Conservation (phyloP, 2,888 invertebrate genomes). For the Dolichopus griseipennis region DNA sequence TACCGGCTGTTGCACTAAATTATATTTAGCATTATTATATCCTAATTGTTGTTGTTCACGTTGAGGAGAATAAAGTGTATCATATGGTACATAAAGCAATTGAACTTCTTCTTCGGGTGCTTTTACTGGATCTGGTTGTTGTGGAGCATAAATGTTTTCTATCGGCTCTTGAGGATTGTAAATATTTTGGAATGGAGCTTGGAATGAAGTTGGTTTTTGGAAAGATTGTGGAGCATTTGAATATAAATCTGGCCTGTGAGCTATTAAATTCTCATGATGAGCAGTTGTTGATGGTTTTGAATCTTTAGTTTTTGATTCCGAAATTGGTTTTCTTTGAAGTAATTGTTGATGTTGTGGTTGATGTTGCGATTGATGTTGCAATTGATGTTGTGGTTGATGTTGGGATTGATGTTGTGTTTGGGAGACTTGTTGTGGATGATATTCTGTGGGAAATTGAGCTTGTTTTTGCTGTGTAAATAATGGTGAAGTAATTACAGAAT, state of each 20-base stretch:
- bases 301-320: constrained; percentile 13
- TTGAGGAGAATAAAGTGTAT: constrained; percentile 53
- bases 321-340: background rate
- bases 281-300: constrained; percentile 15
- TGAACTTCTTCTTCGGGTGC: constrained; percentile 54
- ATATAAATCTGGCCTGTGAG: constrained; percentile 14
- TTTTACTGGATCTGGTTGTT: constrained; percentile 17
- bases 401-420: constrained; percentile 29
- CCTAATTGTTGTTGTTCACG: constrained; percentile 28
- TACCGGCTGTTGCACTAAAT: constrained; percentile 33
- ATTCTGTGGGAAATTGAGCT: constrained; percentile 32
- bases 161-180: constrained; percentile 20
- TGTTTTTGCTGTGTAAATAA: constrained; percentile 31
- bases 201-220: constrained; percentile 28
- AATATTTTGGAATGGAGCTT: constrained; percentile 21
- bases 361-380: constrained; percentile 25
- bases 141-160: constrained; percentile 16
- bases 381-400: constrained; percentile 31
- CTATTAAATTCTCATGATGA: constrained; percentile 17
- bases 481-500: constrained; percentile 35
- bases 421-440: constrained; percentile 27
- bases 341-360: constrained; percentile 17
- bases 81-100: constrained; percentile 71
- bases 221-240: constrained; percentile 27
- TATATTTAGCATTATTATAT: constrained; percentile 35